Evolutionary conservation across 2,113 vertebrate genomes (phyloP), one percentile per base, ranked within the genome.

Genomic region (Mastomys coucha): DNA sequence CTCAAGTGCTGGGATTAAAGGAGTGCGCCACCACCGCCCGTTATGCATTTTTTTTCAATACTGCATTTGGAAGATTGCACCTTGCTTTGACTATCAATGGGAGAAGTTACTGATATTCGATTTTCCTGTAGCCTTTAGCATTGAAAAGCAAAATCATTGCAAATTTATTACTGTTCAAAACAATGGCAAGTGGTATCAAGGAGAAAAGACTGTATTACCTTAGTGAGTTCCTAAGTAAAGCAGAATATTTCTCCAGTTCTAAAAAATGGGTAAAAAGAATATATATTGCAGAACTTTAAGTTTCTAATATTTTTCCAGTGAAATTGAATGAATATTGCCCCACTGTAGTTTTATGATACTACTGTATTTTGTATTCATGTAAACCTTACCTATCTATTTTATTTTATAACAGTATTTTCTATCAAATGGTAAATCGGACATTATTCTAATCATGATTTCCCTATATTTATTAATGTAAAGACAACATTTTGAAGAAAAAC

Each of bases 221-320:
- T 51, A 95, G 56, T 88, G 58, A 10, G 42, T 82, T 92, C 73
- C 31, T 53, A 96, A 91, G 60, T 81, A 93, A 95, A 94, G 45
- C 17, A 33, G 4, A 20, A 88, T 82, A 51, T 91, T 42, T 91
- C 93, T 33, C n/a, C 31, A 89, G 7, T 8, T 96, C 13, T 67
- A 53, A 82, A 96, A 95, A 0, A 87, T 84, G 12, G 90, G 8
- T 58, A 95, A 76, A 36, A 60, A 19, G 3, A 36, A 78, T 60
- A 88, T 72, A 70, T 2, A 14, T 2, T 56, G 2, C 72, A 2
- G 28, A 92, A 10, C 88, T 22, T n/a, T 90, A 88, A 95, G 51
- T 39, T 33, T 14, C 82, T 93, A 91, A 53, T 7, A 45, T 95
- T 96, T 92, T 93, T 1, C 24, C 16, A 5, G 0, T 42, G 0